phyloP scores from a whole-genome alignment of 2,113 vertebrate genomes.

The Herpailurus yagouaroundi region DNA sequence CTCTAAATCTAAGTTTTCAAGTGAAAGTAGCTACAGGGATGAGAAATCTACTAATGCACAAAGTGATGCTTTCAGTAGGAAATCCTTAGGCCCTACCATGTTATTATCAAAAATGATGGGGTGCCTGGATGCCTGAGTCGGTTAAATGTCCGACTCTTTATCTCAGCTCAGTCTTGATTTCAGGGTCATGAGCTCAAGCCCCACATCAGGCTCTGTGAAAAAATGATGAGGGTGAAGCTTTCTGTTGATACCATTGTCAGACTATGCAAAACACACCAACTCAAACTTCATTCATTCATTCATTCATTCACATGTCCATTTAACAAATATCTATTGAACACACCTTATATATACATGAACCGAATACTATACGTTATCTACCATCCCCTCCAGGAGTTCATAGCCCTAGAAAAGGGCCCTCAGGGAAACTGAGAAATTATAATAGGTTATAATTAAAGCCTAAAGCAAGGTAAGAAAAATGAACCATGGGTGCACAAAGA shows the following conservation, averaged over 20 bases:
- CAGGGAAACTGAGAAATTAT: background rate
- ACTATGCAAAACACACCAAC: background rate
- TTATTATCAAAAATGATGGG: background rate
- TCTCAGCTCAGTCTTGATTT: no score
- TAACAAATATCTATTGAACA: background rate
- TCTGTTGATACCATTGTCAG: background rate
- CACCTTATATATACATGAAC: background rate
- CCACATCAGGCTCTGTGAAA: no score
- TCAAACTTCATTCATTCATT: background rate
- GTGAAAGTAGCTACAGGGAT: background rate
- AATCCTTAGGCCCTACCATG: background rate
- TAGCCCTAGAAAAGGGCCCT: background rate
- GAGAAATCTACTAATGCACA: background rate
- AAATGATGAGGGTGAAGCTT: background rate
- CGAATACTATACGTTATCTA: background rate
- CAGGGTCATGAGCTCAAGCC: no score
- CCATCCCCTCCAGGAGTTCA: background rate
- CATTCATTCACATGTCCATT: background rate
- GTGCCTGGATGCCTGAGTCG: no score
- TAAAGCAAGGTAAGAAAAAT: background rate
- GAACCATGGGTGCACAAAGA: background rate
- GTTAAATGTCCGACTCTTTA: no score
- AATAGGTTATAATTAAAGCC: background rate
- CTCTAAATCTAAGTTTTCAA: constrained; percentile 40
- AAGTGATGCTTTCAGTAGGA: background rate